Percentiles rank a stretch among this genome's conserved stretches.
These are phyloP conservation scores for Tetraodon nigroviridis DNA, from an alignment of 2,113 vertebrate species.

Conservation along the genomic window DNA sequence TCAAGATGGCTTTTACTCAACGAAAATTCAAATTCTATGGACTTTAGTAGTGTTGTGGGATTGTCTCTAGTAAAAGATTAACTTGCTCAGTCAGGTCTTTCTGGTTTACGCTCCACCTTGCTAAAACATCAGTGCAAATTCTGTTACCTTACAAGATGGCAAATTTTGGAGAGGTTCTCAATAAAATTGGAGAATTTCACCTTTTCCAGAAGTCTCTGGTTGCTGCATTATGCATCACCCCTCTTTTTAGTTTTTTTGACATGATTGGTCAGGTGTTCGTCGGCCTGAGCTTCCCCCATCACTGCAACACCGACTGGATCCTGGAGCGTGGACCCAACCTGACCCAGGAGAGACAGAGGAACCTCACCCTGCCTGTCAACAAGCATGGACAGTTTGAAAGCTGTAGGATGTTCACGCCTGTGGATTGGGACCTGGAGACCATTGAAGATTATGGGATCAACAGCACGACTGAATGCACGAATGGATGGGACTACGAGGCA, in stretches of 20 bases:
- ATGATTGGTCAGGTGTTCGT: conserved; percentile 68
- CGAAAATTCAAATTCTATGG: too few species aligned
- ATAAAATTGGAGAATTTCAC: conserved; percentile 77
- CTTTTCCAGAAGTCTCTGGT: conserved; percentile 71
- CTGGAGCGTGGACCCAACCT: conserved; percentile 67
- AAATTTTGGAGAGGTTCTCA: conserved; percentile 70
- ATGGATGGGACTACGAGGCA: conserved; percentile 73
- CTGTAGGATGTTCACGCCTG: conserved; percentile 81
- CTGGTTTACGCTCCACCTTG: too few species aligned
- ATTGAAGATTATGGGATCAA: conserved; percentile 76
- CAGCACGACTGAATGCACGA: conserved; percentile 63
- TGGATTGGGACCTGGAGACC: conserved; percentile 65
- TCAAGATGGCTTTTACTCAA: too few species aligned
- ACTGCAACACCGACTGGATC: conserved; percentile 86
- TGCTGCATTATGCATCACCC: conserved; percentile 71
- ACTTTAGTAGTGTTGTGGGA: not conserved
- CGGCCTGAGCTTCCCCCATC: conserved; percentile 63
- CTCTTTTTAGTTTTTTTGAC: too few species aligned
- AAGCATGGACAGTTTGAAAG: conserved; percentile 63
- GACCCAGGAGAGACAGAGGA: conserved; percentile 63
- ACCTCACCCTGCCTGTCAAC: conserved; percentile 76
- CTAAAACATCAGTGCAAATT: conserved; percentile 46
- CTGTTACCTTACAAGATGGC: conserved; percentile 54
- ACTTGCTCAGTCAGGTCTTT: too few species aligned
- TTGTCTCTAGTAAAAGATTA: too few species aligned